A percentile compares a stretch with the other conserved stretches of the same genome.
phyloP scores from a whole-genome alignment of 2,113 vertebrate species.

The Myxocyprinus asiaticus region DNA sequence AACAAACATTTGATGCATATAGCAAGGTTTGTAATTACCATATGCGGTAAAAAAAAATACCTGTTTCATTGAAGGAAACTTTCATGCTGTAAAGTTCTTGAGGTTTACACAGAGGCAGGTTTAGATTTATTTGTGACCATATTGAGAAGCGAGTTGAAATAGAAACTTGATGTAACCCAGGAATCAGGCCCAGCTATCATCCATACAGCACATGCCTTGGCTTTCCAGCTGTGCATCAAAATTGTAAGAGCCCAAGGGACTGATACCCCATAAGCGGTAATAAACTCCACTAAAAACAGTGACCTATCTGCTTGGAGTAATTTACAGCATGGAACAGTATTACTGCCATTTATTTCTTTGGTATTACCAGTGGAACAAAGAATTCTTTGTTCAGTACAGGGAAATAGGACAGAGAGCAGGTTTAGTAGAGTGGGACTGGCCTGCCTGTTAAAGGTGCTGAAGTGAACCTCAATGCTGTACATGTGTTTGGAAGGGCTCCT shows the following conservation, averaged over 20 bases:
- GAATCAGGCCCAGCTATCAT: slow-evolving; percentile 50
- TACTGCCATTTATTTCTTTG: slow-evolving; percentile 55
- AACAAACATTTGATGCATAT: no score
- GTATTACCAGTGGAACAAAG: slow-evolving; percentile 66
- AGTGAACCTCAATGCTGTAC: slow-evolving; percentile 21
- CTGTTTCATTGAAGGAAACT: neutral
- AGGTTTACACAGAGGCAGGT: neutral
- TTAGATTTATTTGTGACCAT: slow-evolving; percentile 7
- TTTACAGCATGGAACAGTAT: slow-evolving; percentile 61
- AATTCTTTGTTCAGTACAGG: slow-evolving; percentile 61
- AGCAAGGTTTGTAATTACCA: neutral
- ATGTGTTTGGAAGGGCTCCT: neutral
- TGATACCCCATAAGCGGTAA: slow-evolving; percentile 53
- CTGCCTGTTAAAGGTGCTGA: slow-evolving; percentile 42
- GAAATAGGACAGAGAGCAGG: slow-evolving; percentile 48
- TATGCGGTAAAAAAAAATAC: neutral
- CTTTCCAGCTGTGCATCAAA: slow-evolving; percentile 37
- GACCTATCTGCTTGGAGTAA: slow-evolving; percentile 66
- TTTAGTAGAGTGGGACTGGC: slow-evolving; percentile 55
- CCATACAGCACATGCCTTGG: slow-evolving; percentile 1
- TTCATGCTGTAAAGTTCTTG: neutral
- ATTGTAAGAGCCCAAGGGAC: slow-evolving; percentile 31
- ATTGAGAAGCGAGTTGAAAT: slow-evolving; percentile 6
- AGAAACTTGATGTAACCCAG: slow-evolving; percentile 10
- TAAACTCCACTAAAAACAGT: slow-evolving; percentile 62